phyloP scores from a whole-genome alignment of 2,113 vertebrate species.

The Dendrocopos noguchii region DNA sequence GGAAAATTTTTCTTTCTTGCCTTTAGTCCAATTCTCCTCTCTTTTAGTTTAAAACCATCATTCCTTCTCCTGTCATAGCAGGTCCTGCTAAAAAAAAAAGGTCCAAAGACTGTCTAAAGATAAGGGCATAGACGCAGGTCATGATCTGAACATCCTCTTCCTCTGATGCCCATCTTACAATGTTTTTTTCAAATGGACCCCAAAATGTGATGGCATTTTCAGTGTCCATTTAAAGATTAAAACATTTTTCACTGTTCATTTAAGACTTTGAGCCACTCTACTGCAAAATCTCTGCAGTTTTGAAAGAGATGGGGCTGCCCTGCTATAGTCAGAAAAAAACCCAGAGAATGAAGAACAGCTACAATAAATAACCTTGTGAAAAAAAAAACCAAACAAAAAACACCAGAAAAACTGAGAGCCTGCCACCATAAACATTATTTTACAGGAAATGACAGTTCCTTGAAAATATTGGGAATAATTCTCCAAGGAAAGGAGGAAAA shows the following conservation, averaged over 20 bases:
- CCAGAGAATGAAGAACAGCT: constrained; percentile 40
- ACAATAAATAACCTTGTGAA: constrained; percentile 34
- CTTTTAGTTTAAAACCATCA: neutral
- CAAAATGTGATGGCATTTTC: neutral
- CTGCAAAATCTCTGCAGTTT: neutral
- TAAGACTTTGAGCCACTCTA: neutral
- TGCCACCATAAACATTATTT: constrained; percentile 64
- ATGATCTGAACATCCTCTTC: neutral
- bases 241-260: neutral
- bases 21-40: neutral
- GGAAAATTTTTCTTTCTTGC: neutral
- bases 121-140: neutral
- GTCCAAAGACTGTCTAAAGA: neutral
- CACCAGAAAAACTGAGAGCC: constrained; percentile 40
- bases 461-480: constrained; percentile 64
- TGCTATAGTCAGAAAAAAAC: neutral
- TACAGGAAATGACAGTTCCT: constrained; percentile 68
- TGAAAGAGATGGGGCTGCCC: neutral
- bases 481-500: constrained; percentile 55
- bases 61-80: neutral
- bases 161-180: neutral
- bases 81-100: neutral
- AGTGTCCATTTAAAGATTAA: neutral
- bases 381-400: neutral
- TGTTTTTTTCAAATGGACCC: neutral